Evolutionary conservation across 2,113 vertebrate genomes (phyloP).

Genomic region (Parotia lawesii): DNA sequence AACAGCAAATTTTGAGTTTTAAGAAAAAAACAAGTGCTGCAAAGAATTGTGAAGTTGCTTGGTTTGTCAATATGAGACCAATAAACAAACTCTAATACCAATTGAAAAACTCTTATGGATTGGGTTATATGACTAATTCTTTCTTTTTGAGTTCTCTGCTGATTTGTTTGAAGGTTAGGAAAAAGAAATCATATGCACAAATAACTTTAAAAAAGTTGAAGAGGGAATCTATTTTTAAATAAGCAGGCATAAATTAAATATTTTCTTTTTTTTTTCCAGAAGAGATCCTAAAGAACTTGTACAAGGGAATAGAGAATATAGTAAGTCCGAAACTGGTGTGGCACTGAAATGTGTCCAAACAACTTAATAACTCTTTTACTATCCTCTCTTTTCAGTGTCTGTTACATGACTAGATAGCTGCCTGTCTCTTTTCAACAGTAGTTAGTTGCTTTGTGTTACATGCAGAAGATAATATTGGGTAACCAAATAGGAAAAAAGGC

Average conservation of each 20-base stretch:
- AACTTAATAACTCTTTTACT: not conserved
- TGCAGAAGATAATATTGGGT: not conserved
- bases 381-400: not conserved
- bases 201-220: not conserved
- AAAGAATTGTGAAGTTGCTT: not conserved
- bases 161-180: not conserved
- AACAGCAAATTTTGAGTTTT: not conserved
- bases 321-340: not conserved
- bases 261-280: not conserved
- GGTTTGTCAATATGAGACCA: not conserved
- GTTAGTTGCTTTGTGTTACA: not conserved
- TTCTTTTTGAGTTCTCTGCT: not conserved
- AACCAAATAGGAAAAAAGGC: not conserved
- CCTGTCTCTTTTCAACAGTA: not conserved
- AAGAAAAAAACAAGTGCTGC: not conserved
- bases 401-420: not conserved
- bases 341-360: not conserved
- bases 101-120: not conserved
- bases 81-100: not conserved
- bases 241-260: not conserved
- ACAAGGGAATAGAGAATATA: not conserved
- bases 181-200: not conserved
- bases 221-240: not conserved
- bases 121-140: not conserved
- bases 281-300: not conserved